Evolutionary conservation across 2,888 invertebrate genomes (phyloP).

Genomic region (Lymantria monacha): DNA sequence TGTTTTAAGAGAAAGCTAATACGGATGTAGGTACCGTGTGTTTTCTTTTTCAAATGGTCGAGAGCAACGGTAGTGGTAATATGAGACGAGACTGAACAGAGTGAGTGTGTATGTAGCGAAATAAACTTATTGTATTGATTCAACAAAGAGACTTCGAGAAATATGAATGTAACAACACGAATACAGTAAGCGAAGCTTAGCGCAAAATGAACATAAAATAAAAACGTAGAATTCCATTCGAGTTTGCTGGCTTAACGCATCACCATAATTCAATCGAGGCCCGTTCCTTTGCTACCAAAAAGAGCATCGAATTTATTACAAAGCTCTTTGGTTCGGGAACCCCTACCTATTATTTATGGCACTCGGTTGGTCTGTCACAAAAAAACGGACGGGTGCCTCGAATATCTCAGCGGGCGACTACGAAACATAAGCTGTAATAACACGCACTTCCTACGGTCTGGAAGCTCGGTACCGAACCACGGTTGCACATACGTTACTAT

Average conservation of each 20-base stretch:
- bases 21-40: slow-evolving; percentile 71
- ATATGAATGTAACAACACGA: slow-evolving; percentile 60
- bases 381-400: slow-evolving; percentile 79
- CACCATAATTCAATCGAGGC: slow-evolving; percentile 79
- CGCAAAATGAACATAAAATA: slow-evolving; percentile 71
- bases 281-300: slow-evolving; percentile 75
- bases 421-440: slow-evolving; percentile 80
- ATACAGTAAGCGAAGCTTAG: slow-evolving; percentile 56
- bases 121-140: slow-evolving; percentile 61
- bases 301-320: slow-evolving; percentile 81
- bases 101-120: slow-evolving; percentile 59
- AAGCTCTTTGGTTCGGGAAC: slow-evolving; percentile 73
- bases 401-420: slow-evolving; percentile 79
- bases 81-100: slow-evolving; percentile 54
- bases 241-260: slow-evolving; percentile 77
- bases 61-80: slow-evolving; percentile 55
- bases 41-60: slow-evolving; percentile 74
- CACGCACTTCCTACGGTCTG: slow-evolving; percentile 74
- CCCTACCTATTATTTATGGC: slow-evolving; percentile 82
- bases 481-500: slow-evolving; percentile 50
- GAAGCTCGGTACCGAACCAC: slow-evolving; percentile 51
- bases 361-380: slow-evolving; percentile 80
- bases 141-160: slow-evolving; percentile 61
- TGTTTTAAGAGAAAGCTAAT: slow-evolving; percentile 79
- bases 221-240: slow-evolving; percentile 64